Percentiles rank a stretch among this genome's conserved stretches.
These are phyloP conservation scores for Lasiurus borealis DNA, from an alignment of 2,113 vertebrate species.

Conservation along the genomic window DNA sequence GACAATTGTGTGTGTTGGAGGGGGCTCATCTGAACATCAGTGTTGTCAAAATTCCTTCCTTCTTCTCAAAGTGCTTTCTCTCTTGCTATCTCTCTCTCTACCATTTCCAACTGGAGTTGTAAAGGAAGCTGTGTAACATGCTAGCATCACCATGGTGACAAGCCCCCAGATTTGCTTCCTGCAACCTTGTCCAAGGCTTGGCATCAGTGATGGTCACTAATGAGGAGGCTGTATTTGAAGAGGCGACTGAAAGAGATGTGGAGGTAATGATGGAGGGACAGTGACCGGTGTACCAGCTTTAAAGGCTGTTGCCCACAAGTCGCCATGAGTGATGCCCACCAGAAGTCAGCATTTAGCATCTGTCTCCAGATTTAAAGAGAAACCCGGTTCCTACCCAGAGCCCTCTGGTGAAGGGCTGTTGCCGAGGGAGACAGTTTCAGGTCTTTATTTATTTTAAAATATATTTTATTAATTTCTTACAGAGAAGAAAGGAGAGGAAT, in stretches of 20 bases:
- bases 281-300: neutral
- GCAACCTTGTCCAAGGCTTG: neutral
- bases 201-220: neutral
- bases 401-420: neutral
- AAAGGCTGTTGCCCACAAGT: neutral
- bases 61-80: neutral
- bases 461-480: no score
- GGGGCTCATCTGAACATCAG: neutral
- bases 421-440: constrained; percentile 11
- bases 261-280: neutral
- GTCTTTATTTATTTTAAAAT: neutral
- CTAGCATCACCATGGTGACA: neutral
- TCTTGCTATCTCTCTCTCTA: neutral
- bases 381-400: neutral
- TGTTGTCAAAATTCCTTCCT: neutral
- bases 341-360: neutral
- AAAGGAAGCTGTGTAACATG: neutral
- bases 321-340: neutral
- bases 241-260: neutral
- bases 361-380: constrained; percentile 18
- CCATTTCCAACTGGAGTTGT: neutral
- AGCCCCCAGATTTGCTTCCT: neutral
- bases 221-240: neutral
- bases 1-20: neutral
- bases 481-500: no score